Evolutionary conservation across 2,797 vertebrate genomes (phyloP).

Genomic region (Hoplostethus mediterraneus): DNA sequence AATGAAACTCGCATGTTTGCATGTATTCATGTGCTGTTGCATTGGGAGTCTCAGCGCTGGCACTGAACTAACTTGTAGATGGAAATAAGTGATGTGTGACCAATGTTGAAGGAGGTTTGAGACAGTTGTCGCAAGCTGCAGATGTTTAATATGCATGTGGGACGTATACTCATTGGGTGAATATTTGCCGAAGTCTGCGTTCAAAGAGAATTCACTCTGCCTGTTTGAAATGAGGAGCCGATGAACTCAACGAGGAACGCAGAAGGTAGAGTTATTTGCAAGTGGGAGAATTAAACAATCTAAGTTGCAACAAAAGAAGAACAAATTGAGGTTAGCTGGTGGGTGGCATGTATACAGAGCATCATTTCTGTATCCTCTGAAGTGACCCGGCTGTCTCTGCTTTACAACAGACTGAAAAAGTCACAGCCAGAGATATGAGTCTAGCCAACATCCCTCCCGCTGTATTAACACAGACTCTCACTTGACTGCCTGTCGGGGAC

Average conservation of each 20-base stretch:
- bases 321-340: background rate
- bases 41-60: conserved; percentile 56
- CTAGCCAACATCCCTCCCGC: conserved; percentile 33
- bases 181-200: conserved; percentile 43
- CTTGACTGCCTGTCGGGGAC: conserved; percentile 37
- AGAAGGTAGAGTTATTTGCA: conserved; percentile 25
- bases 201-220: conserved; percentile 51
- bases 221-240: conserved; percentile 30
- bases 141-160: conserved; percentile 63
- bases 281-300: conserved; percentile 17
- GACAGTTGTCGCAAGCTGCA: conserved; percentile 42
- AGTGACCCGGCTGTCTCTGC: conserved; percentile 25
- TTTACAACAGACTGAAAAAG: conserved; percentile 34
- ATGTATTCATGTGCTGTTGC: conserved; percentile 76
- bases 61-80: conserved; percentile 65
- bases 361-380: conserved; percentile 16
- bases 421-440: conserved; percentile 6
- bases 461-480: conserved; percentile 52
- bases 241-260: conserved; percentile 30
- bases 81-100: conserved; percentile 67
- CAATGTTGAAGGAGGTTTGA: conserved; percentile 59
- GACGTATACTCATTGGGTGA: conserved; percentile 32
- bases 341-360: background rate
- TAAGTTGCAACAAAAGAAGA: background rate
- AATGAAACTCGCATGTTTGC: conserved; percentile 65